Base-by-base conservation (phyloP, 2,113 vertebrate species). In the Monarcha castaneiventris region DNA sequence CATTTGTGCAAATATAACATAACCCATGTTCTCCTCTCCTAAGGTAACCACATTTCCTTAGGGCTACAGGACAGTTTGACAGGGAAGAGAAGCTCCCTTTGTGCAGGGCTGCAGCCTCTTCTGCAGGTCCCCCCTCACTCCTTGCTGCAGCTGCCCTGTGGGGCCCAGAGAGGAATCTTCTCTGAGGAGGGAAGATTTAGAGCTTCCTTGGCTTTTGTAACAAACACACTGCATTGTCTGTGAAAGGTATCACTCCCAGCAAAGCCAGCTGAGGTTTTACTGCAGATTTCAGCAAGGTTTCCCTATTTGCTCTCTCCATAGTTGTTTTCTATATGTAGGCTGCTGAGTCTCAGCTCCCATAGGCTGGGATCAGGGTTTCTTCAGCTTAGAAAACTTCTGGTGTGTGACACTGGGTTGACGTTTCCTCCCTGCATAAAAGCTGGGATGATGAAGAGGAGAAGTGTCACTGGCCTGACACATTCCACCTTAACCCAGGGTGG, bases 251-350 rank as follows among this genome's bases (percentile, higher is more conserved):
- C 21, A 21, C 11, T 48, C 7, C 16, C 37, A 44, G 9, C 3
- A 59, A 61, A 93, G 27, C 16, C 54, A 89, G n/a, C 5, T 21
- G 14, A 61, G 46, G 6, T 66, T 87, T 87, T 62, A 33, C 4
- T 29, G 2, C 4, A 93, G 33, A 10, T 66, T 74, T 83, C 46
- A 83, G 23, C 16, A 61, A 13, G 41, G 35, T 54, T 87, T 78
- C 32, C 30, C 51, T 30, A 5, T 15, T 55, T 41, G 7, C 10
- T 69, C 35, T 7, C 30, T 64, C n/a, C 1, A 0, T 6, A 5
- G 9, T 4, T 66, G 6, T 48, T 80, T 76, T 51, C 16, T 58
- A n/a, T 3, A 6, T 1, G 1, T 30, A 27, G 15, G 7, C 12
- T 83, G 17, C 23, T 33, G 13, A 6, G 5, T 37, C 52, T 68